These are phyloP conservation scores for Drosophila azteca DNA, from an alignment of 1,140 invertebrate species.

Conservation along the genomic window DNA sequence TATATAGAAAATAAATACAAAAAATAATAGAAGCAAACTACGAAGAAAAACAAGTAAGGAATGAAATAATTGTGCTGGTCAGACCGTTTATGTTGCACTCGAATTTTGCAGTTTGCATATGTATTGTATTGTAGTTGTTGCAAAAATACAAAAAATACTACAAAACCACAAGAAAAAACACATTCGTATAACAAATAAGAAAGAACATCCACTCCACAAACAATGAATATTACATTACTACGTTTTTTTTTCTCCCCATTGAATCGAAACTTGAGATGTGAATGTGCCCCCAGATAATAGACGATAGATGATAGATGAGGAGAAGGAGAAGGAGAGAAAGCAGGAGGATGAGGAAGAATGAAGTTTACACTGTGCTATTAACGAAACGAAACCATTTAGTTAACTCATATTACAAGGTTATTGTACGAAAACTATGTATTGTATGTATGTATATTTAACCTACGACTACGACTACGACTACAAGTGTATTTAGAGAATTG, in stretches of 20 bases:
- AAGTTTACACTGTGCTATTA: slow-evolving; percentile 69
- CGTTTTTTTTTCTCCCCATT: too few species aligned
- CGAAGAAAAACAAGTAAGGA: slow-evolving; percentile 7
- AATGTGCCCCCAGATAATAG: slow-evolving; percentile 56
- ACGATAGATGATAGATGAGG: too few species aligned
- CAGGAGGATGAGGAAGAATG: not conserved
- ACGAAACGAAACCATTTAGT: slow-evolving; percentile 58
- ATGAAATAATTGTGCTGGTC: slow-evolving; percentile 28
- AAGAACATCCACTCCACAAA: slow-evolving; percentile 7
- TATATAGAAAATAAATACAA: slow-evolving; percentile 2
- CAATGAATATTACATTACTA: slow-evolving; percentile 3
- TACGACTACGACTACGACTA: slow-evolving; percentile 29
- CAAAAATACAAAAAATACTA: slow-evolving; percentile 35
- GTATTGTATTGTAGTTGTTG: slow-evolving; percentile 71
- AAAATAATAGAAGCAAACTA: slow-evolving; percentile 25
- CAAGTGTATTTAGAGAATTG: slow-evolving; percentile 45
- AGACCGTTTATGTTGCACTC: slow-evolving; percentile 57
- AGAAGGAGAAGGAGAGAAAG: too few species aligned
- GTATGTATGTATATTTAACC: slow-evolving; percentile 51
- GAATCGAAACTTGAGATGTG: not conserved
- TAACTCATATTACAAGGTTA: slow-evolving; percentile 62
- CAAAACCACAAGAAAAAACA: not conserved
- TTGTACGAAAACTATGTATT: slow-evolving; percentile 45
- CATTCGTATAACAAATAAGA: slow-evolving; percentile 3
- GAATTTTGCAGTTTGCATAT: slow-evolving; percentile 51